Evolutionary conservation across 2,888 invertebrate species (phyloP), one percentile per base, ranked within the genome.

Genomic region (Leucoptera coffeella): DNA sequence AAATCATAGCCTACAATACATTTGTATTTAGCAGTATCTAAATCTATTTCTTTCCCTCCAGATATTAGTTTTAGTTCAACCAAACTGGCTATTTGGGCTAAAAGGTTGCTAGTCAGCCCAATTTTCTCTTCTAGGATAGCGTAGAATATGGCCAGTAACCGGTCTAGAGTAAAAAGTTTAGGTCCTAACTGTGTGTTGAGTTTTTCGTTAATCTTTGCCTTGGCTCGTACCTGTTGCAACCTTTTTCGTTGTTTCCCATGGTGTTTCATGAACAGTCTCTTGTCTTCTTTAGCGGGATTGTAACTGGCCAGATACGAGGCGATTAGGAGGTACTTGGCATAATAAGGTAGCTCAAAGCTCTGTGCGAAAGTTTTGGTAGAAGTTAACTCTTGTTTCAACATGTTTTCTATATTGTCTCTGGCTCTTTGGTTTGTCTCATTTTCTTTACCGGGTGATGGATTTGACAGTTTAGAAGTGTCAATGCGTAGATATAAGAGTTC

Each of bases 251-350:
- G 81, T 42, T 83, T 86, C 0, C 79, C 82, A 37, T 82, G 82
- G 38, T 80, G 57, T 57, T 92, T 92, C 53, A 89, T 78, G 50
- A 92, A 94, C 23, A 94, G 64, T 24, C 86, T 67, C 44, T 85
- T 89, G 48, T 95, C 95, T 37, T 87, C 83, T 39, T 86, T 88
- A 0, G 85, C 78, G 2, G 93, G 88, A 54, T 94, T 94, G 50
- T 93, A 89, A 15, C 94, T 94, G 1, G 94, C 94, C 32, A 95
- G 64, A 49, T 89, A 95, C 1, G 92, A 86, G 5, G 94, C 90
- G 14, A 95, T 86, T 3, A 95, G 62, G 17, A 95, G 69, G 50
- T 79, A 93, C 54, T 94, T 94, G 0, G 90, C 86, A 55, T 90
- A 93, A 47, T 80, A 91, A 0, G 94, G 94, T 3, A 95, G 47